phyloP scores from a whole-genome alignment of 2,888 invertebrate species.

The Agrochola lota region DNA sequence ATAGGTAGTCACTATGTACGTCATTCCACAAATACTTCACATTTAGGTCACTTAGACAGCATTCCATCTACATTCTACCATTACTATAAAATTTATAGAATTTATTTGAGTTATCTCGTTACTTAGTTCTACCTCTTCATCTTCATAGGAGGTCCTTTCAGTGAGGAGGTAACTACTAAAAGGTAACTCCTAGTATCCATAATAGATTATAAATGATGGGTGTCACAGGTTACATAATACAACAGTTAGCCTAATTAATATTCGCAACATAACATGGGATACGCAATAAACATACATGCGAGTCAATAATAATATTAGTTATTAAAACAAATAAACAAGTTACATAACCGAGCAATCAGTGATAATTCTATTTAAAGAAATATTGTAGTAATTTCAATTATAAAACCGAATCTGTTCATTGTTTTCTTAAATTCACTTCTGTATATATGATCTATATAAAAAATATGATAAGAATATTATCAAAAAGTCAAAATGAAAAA shows the following conservation, averaged over 20 bases:
- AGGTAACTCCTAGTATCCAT: neutral
- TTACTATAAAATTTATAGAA: slow-evolving; percentile 2
- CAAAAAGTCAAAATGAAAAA: neutral
- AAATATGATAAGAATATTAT: too few species aligned
- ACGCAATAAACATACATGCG: slow-evolving; percentile 28
- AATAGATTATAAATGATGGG: neutral
- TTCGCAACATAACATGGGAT: slow-evolving; percentile 32
- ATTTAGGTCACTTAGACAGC: neutral
- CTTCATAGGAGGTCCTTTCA: neutral
- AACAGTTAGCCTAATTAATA: slow-evolving; percentile 35
- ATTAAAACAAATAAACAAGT: neutral
- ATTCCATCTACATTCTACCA: slow-evolving; percentile 18
- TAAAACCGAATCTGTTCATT: slow-evolving; percentile 2
- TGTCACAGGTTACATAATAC: slow-evolving; percentile 23
- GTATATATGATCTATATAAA: too few species aligned
- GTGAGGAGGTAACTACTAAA: neutral
- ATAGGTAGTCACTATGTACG: neutral
- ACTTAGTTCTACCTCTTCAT: neutral
- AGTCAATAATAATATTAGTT: slow-evolving; percentile 26
- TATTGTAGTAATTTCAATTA: neutral
- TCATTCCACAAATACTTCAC: slow-evolving; percentile 15
- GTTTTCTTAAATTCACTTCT: neutral
- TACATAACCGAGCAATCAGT: neutral
- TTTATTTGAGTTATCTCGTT: neutral
- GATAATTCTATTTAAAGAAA: neutral